phyloP scores from a whole-genome alignment of 2,888 invertebrate species.

The Thera obeliscata region DNA sequence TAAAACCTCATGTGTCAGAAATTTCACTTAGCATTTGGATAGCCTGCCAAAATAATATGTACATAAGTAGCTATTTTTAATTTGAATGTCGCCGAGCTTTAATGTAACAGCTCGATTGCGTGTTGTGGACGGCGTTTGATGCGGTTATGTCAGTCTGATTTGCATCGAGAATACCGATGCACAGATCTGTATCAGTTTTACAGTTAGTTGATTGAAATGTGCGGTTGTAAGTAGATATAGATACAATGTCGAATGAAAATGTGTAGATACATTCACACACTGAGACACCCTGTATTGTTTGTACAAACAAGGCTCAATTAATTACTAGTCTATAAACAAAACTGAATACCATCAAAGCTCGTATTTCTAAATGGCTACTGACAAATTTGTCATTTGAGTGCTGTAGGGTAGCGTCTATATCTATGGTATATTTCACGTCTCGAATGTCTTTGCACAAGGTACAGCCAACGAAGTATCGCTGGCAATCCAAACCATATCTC shows the following conservation, averaged over 20 bases:
- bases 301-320: conserved; percentile 20
- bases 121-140: conserved; percentile 9
- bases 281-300: background rate
- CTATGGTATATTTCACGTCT: conserved; percentile 32
- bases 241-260: background rate
- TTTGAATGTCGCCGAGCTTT: background rate
- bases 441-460: conserved; percentile 35
- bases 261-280: background rate
- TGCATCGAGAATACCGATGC: conserved; percentile 3
- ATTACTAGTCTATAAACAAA: conserved; percentile 50
- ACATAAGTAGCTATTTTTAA: background rate
- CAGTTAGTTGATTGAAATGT: conserved; percentile 7
- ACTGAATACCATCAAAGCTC: conserved; percentile 37
- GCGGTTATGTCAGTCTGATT: conserved; percentile 18
- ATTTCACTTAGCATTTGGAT: no score
- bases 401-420: conserved; percentile 21
- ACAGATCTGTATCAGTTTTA: conserved; percentile 9
- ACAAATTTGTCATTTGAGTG: conserved; percentile 35
- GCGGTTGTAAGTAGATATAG: background rate
- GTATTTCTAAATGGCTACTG: conserved; percentile 28
- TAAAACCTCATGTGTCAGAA: no score
- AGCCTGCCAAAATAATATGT: background rate
- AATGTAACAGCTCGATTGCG: background rate
- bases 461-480: conserved; percentile 9
- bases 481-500: conserved; percentile 27